phyloP scores from a whole-genome alignment of 2,113 vertebrate genomes.

The Columbina picui region DNA sequence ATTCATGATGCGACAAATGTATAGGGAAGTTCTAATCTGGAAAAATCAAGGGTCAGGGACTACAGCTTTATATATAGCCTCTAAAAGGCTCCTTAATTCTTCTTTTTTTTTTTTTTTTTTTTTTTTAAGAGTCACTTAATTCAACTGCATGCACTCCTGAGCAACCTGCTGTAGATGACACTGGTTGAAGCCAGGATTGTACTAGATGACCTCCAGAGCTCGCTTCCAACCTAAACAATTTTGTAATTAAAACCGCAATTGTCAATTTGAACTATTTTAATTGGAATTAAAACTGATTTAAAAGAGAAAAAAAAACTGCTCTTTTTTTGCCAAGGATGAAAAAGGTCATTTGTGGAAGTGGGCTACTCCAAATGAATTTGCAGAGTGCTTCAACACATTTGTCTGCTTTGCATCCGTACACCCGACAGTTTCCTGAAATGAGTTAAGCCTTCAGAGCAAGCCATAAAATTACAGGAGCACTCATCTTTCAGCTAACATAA shows the following conservation, averaged over 20 bases:
- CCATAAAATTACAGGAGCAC: slow-evolving; percentile 5
- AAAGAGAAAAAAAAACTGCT: not conserved
- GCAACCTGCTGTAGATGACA: not conserved
- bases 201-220: not conserved
- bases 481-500: not conserved
- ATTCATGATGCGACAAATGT: accelerated
- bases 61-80: not conserved
- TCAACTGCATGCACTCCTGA: not conserved
- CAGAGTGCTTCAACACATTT: slow-evolving; percentile 18
- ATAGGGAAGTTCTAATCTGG: not conserved
- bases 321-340: not conserved
- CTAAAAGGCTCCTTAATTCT: not conserved
- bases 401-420: not conserved
- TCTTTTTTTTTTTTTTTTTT: no score
- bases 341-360: not conserved
- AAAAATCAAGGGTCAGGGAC: not conserved
- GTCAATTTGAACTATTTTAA: not conserved
- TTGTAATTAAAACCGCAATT: not conserved
- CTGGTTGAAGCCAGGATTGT: not conserved
- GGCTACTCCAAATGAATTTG: slow-evolving; percentile 10
- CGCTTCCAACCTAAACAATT: not conserved
- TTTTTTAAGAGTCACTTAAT: not conserved
- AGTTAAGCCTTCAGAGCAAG: not conserved
- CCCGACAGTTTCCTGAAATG: not conserved
- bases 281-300: not conserved